phyloP scores from a whole-genome alignment of 2,888 invertebrate genomes.

The Lottia scabra region DNA sequence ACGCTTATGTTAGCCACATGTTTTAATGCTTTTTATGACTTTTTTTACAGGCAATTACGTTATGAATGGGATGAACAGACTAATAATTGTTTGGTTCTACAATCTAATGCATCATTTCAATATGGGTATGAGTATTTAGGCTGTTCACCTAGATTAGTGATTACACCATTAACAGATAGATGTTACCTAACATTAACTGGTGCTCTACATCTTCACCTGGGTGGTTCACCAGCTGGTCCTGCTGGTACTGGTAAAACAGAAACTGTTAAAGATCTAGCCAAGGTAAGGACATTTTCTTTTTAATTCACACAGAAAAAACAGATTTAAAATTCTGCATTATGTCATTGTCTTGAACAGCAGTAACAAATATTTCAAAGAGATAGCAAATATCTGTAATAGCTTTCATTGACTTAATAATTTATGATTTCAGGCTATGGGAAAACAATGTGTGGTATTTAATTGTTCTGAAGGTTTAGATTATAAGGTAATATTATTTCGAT shows the following conservation, averaged over 20 bases:
- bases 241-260: constrained; percentile 70
- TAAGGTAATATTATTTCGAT: constrained; percentile 48
- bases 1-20: too few relatives aligned
- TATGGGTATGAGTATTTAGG: constrained; percentile 70
- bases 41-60: constrained; percentile 62
- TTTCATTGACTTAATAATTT: background rate
- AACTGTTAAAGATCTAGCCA: constrained; percentile 69
- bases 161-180: constrained; percentile 67
- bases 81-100: constrained; percentile 66
- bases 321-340: too few relatives aligned
- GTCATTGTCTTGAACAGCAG: background rate
- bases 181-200: constrained; percentile 68
- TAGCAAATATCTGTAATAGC: background rate
- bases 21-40: too few relatives aligned
- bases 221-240: constrained; percentile 68
- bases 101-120: constrained; percentile 65
- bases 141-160: constrained; percentile 67
- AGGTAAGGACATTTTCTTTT: too few relatives aligned
- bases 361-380: too few relatives aligned
- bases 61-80: constrained; percentile 69
- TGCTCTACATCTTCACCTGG: constrained; percentile 66
- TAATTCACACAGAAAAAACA: too few relatives aligned
- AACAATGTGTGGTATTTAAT: constrained; percentile 69
- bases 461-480: constrained; percentile 69
- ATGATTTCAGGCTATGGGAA: constrained; percentile 64